Percentiles rank a stretch among this genome's conserved stretches.
These are phyloP conservation scores for Mico argentatus DNA, from an alignment of 2,797 vertebrate species.

Conservation along the genomic window DNA sequence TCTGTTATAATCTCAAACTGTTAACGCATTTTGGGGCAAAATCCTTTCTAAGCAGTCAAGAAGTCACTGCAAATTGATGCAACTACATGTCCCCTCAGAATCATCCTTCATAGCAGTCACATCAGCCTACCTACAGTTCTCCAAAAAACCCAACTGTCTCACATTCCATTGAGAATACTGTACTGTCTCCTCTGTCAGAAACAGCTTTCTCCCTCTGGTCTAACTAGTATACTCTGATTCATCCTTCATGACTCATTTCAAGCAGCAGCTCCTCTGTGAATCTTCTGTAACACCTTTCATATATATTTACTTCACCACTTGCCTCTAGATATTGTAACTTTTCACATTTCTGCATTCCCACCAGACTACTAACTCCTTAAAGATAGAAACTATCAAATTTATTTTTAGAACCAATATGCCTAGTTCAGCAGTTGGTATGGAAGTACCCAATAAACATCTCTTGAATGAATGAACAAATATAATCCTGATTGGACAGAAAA, in stretches of 20 bases:
- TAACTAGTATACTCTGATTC: not conserved
- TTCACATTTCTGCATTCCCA: not conserved
- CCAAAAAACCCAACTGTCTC: not conserved
- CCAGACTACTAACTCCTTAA: not conserved
- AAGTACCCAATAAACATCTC: not conserved
- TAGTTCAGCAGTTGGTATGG: not conserved
- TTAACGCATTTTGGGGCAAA: not conserved
- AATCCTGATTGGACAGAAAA: not conserved
- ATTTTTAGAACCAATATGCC: not conserved
- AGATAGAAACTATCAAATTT: not conserved
- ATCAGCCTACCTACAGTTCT: not conserved
- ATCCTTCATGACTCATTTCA: not conserved
- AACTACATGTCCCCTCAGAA: not conserved
- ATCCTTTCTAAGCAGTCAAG: too few relatives aligned
- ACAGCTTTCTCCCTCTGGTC: not conserved
- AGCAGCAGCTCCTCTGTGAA: not conserved
- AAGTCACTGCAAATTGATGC: not conserved
- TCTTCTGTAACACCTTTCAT: not conserved
- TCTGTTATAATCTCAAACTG: not conserved
- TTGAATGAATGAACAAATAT: not conserved
- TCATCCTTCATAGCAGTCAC: not conserved
- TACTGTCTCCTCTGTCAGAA: not conserved
- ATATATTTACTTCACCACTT: not conserved
- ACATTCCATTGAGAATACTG: not conserved
- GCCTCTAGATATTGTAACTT: not conserved